Evolutionary conservation across 2,797 vertebrate species (phyloP).

Genomic region (Denticeps clupeoides): DNA sequence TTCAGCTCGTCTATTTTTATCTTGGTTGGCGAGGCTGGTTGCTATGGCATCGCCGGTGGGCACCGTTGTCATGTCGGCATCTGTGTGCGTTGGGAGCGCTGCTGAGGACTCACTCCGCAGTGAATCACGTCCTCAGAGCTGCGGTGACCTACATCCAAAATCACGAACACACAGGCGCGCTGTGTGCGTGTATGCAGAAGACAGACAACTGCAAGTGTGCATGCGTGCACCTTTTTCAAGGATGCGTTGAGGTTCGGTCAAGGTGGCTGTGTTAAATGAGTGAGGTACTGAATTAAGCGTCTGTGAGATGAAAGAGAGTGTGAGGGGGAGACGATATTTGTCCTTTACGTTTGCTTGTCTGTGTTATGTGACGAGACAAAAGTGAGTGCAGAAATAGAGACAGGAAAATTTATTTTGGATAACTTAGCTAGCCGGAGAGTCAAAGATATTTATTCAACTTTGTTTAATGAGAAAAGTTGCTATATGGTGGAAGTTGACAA

Average conservation of each 20-base stretch:
- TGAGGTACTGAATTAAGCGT: too few species aligned
- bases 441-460: too few species aligned
- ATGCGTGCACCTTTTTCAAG: conserved; percentile 10
- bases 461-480: too few species aligned
- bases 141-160: conserved; percentile 57
- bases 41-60: conserved; percentile 52
- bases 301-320: conserved; percentile 13
- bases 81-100: conserved; percentile 34
- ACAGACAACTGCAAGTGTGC: too few species aligned
- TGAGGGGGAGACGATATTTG: conserved; percentile 10
- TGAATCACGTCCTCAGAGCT: conserved; percentile 62
- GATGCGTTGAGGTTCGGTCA: too few species aligned
- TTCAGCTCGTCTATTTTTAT: conserved; percentile 50
- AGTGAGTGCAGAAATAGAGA: too few species aligned
- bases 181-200: conserved; percentile 9
- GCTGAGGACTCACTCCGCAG: conserved; percentile 44
- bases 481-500: too few species aligned
- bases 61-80: conserved; percentile 44
- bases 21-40: conserved; percentile 36
- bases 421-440: too few species aligned
- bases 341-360: background rate
- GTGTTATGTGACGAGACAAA: background rate
- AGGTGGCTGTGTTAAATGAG: too few species aligned
- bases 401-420: too few species aligned
- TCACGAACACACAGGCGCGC: conserved; percentile 23